phyloP scores from a whole-genome alignment of 2,888 invertebrate genomes.

The Blera fallax region DNA sequence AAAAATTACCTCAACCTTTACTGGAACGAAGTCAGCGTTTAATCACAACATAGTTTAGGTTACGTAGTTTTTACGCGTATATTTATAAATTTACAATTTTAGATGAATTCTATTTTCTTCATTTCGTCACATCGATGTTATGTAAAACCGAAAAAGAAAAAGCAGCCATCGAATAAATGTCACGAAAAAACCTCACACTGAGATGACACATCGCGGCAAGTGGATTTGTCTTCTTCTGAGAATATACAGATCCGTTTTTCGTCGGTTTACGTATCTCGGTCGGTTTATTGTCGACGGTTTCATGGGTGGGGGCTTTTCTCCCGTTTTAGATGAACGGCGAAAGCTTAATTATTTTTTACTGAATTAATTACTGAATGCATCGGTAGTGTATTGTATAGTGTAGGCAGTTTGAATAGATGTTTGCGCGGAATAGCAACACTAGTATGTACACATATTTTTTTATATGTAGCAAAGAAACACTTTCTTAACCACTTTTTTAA shows the following conservation, averaged over 20 bases:
- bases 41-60: neutral
- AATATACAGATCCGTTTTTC: slow-evolving; percentile 9
- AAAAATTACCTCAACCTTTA: neutral
- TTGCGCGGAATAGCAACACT: neutral
- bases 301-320: neutral
- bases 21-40: slow-evolving; percentile 7
- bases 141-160: slow-evolving; percentile 34
- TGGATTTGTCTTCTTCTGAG: slow-evolving; percentile 9
- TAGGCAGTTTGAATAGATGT: slow-evolving; percentile 2
- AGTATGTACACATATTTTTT: neutral
- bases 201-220: slow-evolving; percentile 33
- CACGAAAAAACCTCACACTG: slow-evolving; percentile 10
- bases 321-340: neutral
- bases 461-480: neutral
- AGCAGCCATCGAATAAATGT: neutral
- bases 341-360: neutral
- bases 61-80: neutral
- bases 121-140: slow-evolving; percentile 36
- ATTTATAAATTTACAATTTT: slow-evolving; percentile 29
- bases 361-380: neutral
- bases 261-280: neutral
- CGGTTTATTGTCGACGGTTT: neutral
- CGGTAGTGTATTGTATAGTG: neutral
- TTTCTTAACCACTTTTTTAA: neutral
- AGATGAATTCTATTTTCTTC: slow-evolving; percentile 43